Evolutionary conservation across 2,113 vertebrate genomes (phyloP).

Genomic region (Canis aureus): DNA sequence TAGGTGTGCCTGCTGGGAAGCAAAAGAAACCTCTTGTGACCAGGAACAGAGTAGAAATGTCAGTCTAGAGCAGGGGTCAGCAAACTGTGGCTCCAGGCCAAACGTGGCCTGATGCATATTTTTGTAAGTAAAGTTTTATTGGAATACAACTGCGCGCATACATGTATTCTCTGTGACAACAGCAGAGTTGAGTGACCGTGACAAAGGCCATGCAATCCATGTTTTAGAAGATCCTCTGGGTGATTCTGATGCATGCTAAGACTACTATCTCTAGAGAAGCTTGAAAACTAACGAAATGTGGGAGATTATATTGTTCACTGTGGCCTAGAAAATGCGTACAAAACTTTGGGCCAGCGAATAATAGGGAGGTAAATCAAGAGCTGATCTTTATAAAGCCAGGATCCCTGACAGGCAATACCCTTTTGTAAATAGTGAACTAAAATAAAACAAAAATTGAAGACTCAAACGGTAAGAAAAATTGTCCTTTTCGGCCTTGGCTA

Average conservation of each 20-base stretch:
- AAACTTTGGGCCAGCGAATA: not conserved
- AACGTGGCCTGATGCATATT: not conserved
- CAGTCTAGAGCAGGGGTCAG: not conserved
- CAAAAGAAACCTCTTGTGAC: not conserved
- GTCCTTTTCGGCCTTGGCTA: not conserved
- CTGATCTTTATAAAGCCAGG: not conserved
- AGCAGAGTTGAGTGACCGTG: not conserved
- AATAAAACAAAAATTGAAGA: not conserved
- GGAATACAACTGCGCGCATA: not conserved
- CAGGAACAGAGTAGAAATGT: not conserved
- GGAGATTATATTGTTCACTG: not conserved
- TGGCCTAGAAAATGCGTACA: not conserved
- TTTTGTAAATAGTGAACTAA: slow-evolving; percentile 29
- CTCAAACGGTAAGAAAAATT: not conserved
- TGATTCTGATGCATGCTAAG: not conserved
- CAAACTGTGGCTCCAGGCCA: not conserved
- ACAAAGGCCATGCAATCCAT: not conserved
- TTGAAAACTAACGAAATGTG: not conserved
- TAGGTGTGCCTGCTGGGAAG: not conserved
- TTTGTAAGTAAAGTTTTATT: not conserved
- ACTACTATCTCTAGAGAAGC: not conserved
- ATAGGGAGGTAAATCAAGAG: not conserved
- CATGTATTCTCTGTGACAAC: not conserved
- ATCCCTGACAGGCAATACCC: not conserved
- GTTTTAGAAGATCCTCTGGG: not conserved